These are phyloP conservation scores for Peromyscus attwateri DNA, from an alignment of 2,797 vertebrate genomes.

Conservation along the genomic window DNA sequence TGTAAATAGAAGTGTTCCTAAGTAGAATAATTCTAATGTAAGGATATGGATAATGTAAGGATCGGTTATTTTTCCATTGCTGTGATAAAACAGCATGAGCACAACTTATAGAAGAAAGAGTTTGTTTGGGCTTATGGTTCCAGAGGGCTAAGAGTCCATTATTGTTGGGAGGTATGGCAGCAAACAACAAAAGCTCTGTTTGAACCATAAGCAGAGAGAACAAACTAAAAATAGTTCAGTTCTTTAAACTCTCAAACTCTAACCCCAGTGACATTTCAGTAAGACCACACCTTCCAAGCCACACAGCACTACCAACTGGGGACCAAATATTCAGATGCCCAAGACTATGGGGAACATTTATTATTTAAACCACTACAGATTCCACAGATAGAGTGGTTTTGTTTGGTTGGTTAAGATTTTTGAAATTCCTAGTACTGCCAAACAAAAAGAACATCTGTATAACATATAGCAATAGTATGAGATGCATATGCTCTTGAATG, in stretches of 20 bases:
- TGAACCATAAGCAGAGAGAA: background rate
- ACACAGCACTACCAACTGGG: background rate
- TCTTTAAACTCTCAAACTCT: background rate
- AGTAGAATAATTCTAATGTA: background rate
- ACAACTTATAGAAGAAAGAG: background rate
- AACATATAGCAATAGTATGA: background rate
- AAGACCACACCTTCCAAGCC: background rate
- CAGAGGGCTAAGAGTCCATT: background rate
- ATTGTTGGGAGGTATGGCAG: background rate
- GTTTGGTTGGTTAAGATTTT: background rate
- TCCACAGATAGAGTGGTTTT: slow-evolving; percentile 23
- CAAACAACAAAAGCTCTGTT: background rate
- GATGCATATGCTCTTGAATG: background rate
- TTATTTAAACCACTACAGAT: background rate
- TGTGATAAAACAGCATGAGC: background rate
- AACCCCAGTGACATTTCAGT: background rate
- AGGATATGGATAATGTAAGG: background rate
- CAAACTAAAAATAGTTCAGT: background rate
- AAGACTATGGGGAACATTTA: background rate
- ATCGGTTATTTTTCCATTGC: background rate
- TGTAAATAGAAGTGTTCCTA: slow-evolving; percentile 14
- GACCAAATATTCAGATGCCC: background rate
- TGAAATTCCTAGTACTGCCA: background rate
- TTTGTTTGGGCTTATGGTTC: background rate
- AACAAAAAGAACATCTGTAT: background rate